phyloP scores from a whole-genome alignment of 2,888 invertebrate species.

The Idaea dimidiata region DNA sequence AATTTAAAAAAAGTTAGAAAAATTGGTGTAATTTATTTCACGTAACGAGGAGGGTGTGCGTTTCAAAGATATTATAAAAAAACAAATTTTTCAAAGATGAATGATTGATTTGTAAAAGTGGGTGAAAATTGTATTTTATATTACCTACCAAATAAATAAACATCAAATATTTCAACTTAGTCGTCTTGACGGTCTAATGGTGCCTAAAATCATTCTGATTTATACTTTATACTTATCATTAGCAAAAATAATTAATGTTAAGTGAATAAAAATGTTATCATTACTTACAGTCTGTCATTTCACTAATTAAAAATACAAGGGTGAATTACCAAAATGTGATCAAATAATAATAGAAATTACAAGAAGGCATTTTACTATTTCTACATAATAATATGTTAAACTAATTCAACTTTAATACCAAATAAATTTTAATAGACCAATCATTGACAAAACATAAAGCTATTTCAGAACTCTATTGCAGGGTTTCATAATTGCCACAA shows the following conservation, averaged over 20 bases:
- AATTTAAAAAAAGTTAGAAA: background rate
- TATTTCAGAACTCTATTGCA: too few species aligned
- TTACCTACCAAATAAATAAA: background rate
- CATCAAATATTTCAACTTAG: background rate
- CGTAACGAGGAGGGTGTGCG: background rate
- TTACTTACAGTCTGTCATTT: background rate
- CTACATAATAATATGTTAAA: too few species aligned
- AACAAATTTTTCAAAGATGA: background rate
- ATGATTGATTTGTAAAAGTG: background rate
- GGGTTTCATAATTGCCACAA: too few species aligned
- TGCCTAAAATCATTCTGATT: constrained; percentile 38
- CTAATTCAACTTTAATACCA: too few species aligned
- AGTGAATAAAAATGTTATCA: background rate
- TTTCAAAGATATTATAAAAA: background rate
- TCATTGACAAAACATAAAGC: too few species aligned
- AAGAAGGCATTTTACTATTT: too few species aligned
- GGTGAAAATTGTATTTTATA: background rate
- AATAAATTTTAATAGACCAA: too few species aligned
- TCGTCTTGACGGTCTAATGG: constrained; percentile 35
- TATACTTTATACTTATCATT: constrained; percentile 3
- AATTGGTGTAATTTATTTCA: background rate
- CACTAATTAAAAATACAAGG: background rate
- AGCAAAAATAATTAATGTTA: background rate
- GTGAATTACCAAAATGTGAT: constrained; percentile 4
- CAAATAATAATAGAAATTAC: background rate